phyloP scores from a whole-genome alignment of 2,113 vertebrate species.

The Riparia riparia region DNA sequence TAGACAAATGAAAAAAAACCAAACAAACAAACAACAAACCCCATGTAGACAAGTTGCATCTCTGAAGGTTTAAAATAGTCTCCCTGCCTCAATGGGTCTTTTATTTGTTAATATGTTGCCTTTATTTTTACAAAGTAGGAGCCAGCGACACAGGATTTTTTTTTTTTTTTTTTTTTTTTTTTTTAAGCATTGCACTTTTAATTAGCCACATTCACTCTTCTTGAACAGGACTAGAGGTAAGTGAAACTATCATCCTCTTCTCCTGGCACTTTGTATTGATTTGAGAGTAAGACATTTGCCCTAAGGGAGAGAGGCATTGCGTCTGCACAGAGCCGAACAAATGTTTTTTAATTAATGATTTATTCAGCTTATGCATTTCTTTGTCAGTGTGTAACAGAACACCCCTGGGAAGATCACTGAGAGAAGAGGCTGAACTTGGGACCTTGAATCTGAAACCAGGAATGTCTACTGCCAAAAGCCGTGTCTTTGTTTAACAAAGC shows the following conservation, averaged over 20 bases:
- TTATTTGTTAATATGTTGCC: neutral
- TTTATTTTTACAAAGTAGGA: neutral
- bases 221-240: neutral
- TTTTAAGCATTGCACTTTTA: neutral
- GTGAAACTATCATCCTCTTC: neutral
- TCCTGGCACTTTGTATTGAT: conserved; percentile 6
- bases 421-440: conserved; percentile 34
- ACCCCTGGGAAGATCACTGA: conserved; percentile 46
- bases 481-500: neutral
- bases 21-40: too few species aligned
- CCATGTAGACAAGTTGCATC: neutral
- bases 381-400: conserved; percentile 3
- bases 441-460: conserved; percentile 40
- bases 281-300: conserved; percentile 14
- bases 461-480: neutral
- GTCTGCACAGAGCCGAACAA: neutral
- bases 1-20: neutral
- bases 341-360: conserved; percentile 65
- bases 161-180: neutral
- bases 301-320: neutral
- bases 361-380: conserved; percentile 47
- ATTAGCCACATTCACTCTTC: neutral
- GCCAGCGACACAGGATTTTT: neutral
- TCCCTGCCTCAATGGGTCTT: neutral
- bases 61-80: neutral